phyloP scores from a whole-genome alignment of 1,140 invertebrate species.

The Apis laboriosa region DNA sequence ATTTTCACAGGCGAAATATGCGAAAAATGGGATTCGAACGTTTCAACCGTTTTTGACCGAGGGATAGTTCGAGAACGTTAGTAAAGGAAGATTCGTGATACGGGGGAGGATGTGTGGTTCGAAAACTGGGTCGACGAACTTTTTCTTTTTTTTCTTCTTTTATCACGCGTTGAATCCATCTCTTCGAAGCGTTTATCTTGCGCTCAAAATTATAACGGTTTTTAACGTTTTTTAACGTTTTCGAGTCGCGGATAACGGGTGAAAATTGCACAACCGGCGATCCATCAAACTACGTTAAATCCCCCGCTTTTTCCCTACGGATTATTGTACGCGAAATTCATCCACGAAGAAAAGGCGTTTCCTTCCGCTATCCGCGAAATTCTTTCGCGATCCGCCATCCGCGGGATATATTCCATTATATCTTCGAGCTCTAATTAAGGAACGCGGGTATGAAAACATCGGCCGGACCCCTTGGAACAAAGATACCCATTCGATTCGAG shows the following conservation, averaged over 20 bases:
- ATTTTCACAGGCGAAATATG: background rate
- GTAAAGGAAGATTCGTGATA: constrained; percentile 3
- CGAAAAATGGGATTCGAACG: background rate
- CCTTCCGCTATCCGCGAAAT: background rate
- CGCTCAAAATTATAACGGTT: background rate
- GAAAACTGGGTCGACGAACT: background rate
- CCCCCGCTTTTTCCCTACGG: too few species aligned
- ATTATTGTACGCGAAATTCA: background rate
- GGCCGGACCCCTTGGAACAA: background rate
- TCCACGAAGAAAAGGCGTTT: background rate
- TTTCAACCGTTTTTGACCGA: too few species aligned
- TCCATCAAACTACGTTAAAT: background rate
- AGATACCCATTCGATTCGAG: constrained; percentile 16
- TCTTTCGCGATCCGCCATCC: background rate
- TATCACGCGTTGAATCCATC: background rate
- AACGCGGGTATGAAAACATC: background rate
- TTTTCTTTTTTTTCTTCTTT: background rate
- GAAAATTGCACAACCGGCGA: background rate
- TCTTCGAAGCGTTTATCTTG: background rate
- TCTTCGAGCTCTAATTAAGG: constrained; percentile 7
- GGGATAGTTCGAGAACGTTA: constrained; percentile 6
- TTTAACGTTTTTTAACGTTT: background rate
- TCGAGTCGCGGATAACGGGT: background rate
- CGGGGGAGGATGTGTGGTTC: too few species aligned
- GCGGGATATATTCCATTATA: background rate